Percentiles rank a stretch among this genome's conserved stretches.
Evolutionary conservation across 2,797 vertebrate genomes (phyloP).

Genomic region (Cossypha caffra): DNA sequence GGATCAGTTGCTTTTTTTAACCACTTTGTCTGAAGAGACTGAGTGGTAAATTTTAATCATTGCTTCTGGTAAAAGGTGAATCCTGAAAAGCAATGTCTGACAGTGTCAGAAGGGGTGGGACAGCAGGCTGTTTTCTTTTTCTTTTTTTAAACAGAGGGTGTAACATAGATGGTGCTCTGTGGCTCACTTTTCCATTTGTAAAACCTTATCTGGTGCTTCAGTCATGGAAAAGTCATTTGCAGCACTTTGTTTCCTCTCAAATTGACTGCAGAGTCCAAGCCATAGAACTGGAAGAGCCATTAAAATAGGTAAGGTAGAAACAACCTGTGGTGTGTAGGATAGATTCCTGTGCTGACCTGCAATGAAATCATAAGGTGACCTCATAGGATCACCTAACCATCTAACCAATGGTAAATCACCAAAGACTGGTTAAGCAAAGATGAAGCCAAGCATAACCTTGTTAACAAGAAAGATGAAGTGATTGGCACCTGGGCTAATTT

Average conservation of each 20-base stretch:
- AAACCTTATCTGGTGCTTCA: slow-evolving; percentile 42
- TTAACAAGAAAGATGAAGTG: not conserved
- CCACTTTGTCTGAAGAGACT: not conserved
- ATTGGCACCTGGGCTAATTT: not conserved
- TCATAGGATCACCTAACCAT: not conserved
- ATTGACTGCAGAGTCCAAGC: not conserved
- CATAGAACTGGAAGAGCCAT: not conserved
- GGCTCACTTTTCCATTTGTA: slow-evolving; percentile 13
- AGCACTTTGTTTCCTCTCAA: slow-evolving; percentile 2
- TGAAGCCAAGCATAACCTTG: not conserved
- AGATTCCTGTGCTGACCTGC: not conserved
- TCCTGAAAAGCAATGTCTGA: not conserved
- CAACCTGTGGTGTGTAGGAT: not conserved
- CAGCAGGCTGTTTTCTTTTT: not conserved
- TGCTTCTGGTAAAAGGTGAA: not conserved
- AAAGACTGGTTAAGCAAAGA: not conserved
- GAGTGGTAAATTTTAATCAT: not conserved
- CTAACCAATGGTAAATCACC: not conserved
- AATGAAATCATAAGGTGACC: not conserved
- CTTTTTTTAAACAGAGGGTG: not conserved
- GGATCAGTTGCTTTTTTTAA: not conserved
- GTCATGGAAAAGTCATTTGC: slow-evolving; percentile 36
- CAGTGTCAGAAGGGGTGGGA: not conserved
- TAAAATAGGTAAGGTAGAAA: not conserved
- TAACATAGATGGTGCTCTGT: not conserved